phyloP scores from a whole-genome alignment of 2,113 vertebrate species.

The Madoqua kirkii region DNA sequence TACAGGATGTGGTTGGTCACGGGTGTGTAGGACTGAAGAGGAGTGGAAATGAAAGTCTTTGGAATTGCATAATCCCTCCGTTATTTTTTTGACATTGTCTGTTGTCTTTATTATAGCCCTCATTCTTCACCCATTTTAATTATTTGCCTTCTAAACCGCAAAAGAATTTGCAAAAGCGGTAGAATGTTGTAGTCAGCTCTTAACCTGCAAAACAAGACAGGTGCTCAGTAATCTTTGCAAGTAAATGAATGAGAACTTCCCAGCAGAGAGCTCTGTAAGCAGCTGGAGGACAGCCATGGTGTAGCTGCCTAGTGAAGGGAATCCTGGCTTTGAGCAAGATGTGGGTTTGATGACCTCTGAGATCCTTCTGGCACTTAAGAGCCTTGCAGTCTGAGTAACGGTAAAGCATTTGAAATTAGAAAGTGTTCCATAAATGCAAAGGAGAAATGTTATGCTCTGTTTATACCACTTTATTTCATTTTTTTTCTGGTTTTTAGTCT shows the following conservation, averaged over 20 bases:
- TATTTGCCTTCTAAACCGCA: background rate
- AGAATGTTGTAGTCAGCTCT: constrained; percentile 18
- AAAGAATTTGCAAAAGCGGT: background rate
- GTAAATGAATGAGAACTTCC: background rate
- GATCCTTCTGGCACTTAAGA: background rate
- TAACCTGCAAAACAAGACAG: background rate
- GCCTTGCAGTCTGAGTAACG: constrained; percentile 20
- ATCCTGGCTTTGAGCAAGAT: background rate
- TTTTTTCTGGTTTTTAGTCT: constrained; percentile 31
- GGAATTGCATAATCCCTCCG: background rate
- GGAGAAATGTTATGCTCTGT: constrained; percentile 27
- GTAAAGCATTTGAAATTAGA: constrained; percentile 48
- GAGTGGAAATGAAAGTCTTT: background rate
- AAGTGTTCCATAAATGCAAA: constrained; percentile 48
- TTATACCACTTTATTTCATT: constrained; percentile 56
- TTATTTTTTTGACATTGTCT: background rate
- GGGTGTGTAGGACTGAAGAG: background rate
- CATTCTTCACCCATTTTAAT: background rate
- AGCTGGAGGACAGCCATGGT: background rate
- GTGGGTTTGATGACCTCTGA: constrained; percentile 1
- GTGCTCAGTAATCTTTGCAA: background rate
- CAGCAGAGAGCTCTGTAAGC: background rate
- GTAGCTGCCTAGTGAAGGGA: background rate
- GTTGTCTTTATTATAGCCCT: background rate
- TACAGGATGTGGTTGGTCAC: background rate